These are phyloP conservation scores for Tragelaphus buxtoni DNA, from an alignment of 2,113 vertebrate genomes.

Conservation along the genomic window DNA sequence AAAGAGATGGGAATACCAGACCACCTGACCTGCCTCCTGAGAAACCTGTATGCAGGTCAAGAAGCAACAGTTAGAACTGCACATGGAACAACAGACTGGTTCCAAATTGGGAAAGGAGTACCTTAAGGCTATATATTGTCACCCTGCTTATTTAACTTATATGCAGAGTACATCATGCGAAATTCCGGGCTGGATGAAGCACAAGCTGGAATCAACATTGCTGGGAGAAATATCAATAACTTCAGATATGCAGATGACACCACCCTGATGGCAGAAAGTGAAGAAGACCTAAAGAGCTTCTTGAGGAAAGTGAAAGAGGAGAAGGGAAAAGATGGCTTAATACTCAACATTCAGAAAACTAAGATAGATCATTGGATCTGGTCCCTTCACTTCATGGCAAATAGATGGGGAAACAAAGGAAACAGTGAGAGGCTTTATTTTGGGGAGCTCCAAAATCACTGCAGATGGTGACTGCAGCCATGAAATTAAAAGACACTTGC, in stretches of 20 bases:
- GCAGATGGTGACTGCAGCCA: background rate
- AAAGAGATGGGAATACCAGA: background rate
- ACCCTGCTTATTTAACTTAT: background rate
- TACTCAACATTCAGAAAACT: background rate
- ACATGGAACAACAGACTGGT: background rate
- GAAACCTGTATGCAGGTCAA: background rate
- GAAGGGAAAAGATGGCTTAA: background rate
- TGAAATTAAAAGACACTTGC: too few relatives aligned
- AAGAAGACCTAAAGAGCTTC: background rate
- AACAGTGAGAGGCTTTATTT: background rate
- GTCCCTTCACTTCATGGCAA: background rate
- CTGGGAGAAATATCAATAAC: background rate
- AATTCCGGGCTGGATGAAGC: background rate
- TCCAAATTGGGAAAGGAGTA: background rate
- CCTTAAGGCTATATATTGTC: background rate
- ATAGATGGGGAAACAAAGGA: background rate
- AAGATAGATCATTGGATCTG: background rate
- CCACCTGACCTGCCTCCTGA: background rate
- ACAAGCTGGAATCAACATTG: background rate
- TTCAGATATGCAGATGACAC: rapidly evolving
- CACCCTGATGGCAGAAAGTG: background rate
- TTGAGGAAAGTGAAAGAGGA: background rate
- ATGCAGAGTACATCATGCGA: rapidly evolving
- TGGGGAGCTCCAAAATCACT: background rate
- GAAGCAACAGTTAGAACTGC: background rate